Evolutionary conservation across 2,888 invertebrate genomes (phyloP).

Genomic region (Metopia argyrocephala): DNA sequence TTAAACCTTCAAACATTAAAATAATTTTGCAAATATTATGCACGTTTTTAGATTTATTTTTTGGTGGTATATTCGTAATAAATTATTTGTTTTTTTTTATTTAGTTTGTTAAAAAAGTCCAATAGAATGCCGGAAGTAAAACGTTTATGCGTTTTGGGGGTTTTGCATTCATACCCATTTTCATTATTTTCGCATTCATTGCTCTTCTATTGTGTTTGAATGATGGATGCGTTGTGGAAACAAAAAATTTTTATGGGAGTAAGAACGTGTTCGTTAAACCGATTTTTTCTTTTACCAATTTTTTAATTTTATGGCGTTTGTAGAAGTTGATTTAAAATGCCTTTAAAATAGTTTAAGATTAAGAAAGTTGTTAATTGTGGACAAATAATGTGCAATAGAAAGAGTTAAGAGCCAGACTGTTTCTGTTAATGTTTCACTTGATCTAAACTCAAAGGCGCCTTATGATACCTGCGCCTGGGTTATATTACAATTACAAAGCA

Average conservation of each 20-base stretch:
- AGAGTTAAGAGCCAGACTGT: too few relatives aligned
- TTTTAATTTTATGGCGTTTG: neutral
- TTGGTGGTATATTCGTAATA: conserved; percentile 61
- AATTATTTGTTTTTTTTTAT: conserved; percentile 61
- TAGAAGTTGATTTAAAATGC: neutral
- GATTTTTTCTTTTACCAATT: neutral
- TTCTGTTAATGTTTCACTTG: too few relatives aligned
- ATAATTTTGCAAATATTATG: conserved; percentile 75
- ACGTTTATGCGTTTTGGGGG: conserved; percentile 55
- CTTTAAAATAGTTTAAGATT: too few relatives aligned
- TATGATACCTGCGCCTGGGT: too few relatives aligned
- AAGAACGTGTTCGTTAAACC: neutral
- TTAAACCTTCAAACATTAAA: conserved; percentile 72
- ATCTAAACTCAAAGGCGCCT: too few relatives aligned
- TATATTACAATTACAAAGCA: too few relatives aligned
- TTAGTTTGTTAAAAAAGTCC: too few relatives aligned
- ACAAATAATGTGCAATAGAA: too few relatives aligned
- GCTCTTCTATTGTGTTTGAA: conserved; percentile 25
- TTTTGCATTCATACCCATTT: conserved; percentile 56
- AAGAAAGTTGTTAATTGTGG: too few relatives aligned
- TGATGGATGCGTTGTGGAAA: neutral
- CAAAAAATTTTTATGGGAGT: neutral
- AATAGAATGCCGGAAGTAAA: conserved; percentile 63
- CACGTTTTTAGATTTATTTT: conserved; percentile 55
- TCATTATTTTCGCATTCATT: conserved; percentile 36